Conservation (phyloP, 2,888 invertebrate genomes). For the Lycia hirtaria region DNA sequence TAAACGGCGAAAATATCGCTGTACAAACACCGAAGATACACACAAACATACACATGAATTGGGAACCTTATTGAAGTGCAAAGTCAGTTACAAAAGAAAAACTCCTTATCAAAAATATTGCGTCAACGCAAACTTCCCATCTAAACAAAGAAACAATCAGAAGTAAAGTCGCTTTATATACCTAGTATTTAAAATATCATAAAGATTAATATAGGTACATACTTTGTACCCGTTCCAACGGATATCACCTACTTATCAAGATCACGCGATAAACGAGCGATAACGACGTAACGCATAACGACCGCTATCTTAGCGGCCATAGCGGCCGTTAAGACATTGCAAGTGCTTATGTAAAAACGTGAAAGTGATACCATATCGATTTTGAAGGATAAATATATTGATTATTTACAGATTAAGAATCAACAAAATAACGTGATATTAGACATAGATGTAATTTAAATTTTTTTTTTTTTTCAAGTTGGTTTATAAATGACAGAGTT, state of each 20-base stretch:
- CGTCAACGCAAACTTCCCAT: too few species aligned
- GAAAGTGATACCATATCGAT: slow-evolving; percentile 42
- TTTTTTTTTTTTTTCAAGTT: too few species aligned
- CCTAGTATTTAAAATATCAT: not conserved
- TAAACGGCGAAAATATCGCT: too few species aligned
- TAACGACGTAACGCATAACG: slow-evolving; percentile 56
- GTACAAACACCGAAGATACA: too few species aligned
- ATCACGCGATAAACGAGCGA: slow-evolving; percentile 58
- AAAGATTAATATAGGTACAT: slow-evolving; percentile 17
- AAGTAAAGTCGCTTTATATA: not conserved
- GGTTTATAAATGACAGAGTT: too few species aligned
- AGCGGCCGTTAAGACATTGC: slow-evolving; percentile 57
- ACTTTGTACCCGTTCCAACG: slow-evolving; percentile 35
- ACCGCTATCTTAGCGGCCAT: slow-evolving; percentile 55
- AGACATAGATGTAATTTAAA: too few species aligned
- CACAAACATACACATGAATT: too few species aligned
- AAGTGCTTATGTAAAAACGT: slow-evolving; percentile 44
- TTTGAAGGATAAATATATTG: slow-evolving; percentile 13
- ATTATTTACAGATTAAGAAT: slow-evolving; percentile 3
- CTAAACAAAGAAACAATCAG: not conserved
- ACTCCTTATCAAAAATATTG: too few species aligned
- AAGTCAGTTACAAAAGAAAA: too few species aligned
- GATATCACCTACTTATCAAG: slow-evolving; percentile 32
- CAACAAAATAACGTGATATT: slow-evolving; percentile 13
- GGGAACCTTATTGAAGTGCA: too few species aligned